Evolutionary conservation across 92 coral and sea anemone species (phyloP).

Genomic region (Zoanthus sansibaricus): DNA sequence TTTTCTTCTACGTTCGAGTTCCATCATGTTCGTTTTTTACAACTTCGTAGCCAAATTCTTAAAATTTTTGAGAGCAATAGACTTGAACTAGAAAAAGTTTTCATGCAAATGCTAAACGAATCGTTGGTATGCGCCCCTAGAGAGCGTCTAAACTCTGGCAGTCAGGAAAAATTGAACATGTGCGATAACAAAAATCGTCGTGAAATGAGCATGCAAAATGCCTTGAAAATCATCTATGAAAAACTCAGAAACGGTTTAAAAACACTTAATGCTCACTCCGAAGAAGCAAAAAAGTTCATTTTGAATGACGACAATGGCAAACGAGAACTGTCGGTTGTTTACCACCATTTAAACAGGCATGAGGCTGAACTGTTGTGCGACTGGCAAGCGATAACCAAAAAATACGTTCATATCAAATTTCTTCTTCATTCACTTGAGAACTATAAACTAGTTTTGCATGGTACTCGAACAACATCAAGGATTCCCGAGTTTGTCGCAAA

Average conservation of each 20-base stretch:
- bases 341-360: conserved; percentile 8
- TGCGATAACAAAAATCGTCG: not conserved
- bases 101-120: not conserved
- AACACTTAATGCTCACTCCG: not conserved
- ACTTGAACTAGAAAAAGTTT: conserved; percentile 14
- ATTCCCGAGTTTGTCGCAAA: not conserved
- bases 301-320: not conserved
- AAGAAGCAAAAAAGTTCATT: conserved; percentile 21
- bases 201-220: not conserved
- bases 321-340: conserved; percentile 21
- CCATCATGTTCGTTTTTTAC: conserved; percentile 10
- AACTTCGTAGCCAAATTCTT: conserved; percentile 1
- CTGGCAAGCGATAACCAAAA: conserved; percentile 10
- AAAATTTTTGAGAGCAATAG: conserved; percentile 3
- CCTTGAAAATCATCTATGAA: not conserved
- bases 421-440: conserved; percentile 16
- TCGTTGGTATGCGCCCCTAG: not conserved
- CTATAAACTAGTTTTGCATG: not conserved
- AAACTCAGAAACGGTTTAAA: not conserved
- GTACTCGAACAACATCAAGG: not conserved
- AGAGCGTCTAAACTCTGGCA: not conserved
- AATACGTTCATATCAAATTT: conserved; percentile 19
- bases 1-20: conserved; percentile 25
- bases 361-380: conserved; percentile 18
- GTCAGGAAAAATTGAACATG: not conserved